Conservation (phyloP, 2,888 invertebrate genomes). For the Stenotaenia linearis region DNA sequence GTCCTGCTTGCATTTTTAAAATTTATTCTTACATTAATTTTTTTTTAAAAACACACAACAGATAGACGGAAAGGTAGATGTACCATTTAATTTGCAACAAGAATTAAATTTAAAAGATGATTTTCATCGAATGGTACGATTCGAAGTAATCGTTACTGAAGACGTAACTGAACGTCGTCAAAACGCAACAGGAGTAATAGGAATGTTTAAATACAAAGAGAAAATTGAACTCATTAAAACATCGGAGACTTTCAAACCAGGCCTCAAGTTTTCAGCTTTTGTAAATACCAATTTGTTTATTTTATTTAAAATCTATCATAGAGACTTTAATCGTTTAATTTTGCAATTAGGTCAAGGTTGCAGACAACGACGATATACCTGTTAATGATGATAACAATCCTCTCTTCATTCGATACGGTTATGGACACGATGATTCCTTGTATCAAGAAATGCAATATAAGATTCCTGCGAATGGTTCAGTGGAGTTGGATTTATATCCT, state of each 20-base stretch:
- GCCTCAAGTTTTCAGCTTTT: conserved; percentile 73
- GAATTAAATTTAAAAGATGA: conserved; percentile 72
- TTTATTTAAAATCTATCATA: too few relatives aligned
- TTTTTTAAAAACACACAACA: conserved; percentile 29
- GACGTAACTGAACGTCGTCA: conserved; percentile 76
- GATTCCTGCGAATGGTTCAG: conserved; percentile 60
- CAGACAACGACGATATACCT: conserved; percentile 64
- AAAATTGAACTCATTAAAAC: conserved; percentile 70
- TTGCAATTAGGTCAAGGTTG: conserved; percentile 57
- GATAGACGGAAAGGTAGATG: conserved; percentile 66
- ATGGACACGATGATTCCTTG: conserved; percentile 55
- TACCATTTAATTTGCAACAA: conserved; percentile 66
- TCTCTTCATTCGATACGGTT: conserved; percentile 59
- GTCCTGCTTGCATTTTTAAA: not conserved
- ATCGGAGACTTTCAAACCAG: conserved; percentile 83
- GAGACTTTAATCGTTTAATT: not conserved
- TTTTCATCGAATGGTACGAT: conserved; percentile 70
- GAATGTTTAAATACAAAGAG: conserved; percentile 70
- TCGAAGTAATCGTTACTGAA: conserved; percentile 87
- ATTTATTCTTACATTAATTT: not conserved
- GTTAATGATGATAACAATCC: conserved; percentile 56
- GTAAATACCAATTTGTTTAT: conserved; percentile 53
- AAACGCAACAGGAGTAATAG: conserved; percentile 66
- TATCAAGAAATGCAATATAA: conserved; percentile 53
- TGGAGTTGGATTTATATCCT: conserved; percentile 59